Conservation (phyloP, 2,888 invertebrate species). For the Aethes cnicana region DNA sequence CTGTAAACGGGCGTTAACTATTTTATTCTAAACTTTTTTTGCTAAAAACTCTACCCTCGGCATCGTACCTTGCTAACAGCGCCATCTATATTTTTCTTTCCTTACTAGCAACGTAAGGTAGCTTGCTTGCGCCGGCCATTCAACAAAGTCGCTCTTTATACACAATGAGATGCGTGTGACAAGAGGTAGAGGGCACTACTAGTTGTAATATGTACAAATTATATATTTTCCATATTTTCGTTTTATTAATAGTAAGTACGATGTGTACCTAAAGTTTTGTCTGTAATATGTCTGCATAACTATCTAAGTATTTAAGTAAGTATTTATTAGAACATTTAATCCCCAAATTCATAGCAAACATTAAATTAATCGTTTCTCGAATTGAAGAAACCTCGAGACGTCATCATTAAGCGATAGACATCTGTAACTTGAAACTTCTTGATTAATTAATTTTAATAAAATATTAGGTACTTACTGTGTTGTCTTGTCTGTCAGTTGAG, state of each 20-base stretch:
- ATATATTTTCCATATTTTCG: background rate
- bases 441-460: conserved; percentile 16
- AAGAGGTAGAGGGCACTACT: conserved; percentile 10
- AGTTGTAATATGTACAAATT: background rate
- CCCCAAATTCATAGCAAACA: background rate
- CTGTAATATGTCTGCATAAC: too few relatives aligned
- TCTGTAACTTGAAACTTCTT: conserved; percentile 20
- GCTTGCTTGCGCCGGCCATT: background rate
- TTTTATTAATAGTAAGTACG: background rate
- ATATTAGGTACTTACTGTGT: too few relatives aligned
- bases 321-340: too few relatives aligned
- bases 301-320: too few relatives aligned
- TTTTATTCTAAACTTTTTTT: background rate
- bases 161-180: background rate
- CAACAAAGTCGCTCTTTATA: too few relatives aligned
- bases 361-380: conserved; percentile 5
- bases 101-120: background rate
- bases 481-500: too few relatives aligned
- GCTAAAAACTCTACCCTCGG: background rate
- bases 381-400: conserved; percentile 14
- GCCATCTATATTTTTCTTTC: conserved; percentile 10
- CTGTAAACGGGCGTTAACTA: background rate
- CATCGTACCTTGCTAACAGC: background rate
- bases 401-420: conserved; percentile 16
- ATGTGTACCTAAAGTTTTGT: too few relatives aligned